A percentile compares a stretch with the other conserved stretches of the same genome.
Conservation (phyloP, 2,888 invertebrate genomes). For the Plagodis dolabraria region DNA sequence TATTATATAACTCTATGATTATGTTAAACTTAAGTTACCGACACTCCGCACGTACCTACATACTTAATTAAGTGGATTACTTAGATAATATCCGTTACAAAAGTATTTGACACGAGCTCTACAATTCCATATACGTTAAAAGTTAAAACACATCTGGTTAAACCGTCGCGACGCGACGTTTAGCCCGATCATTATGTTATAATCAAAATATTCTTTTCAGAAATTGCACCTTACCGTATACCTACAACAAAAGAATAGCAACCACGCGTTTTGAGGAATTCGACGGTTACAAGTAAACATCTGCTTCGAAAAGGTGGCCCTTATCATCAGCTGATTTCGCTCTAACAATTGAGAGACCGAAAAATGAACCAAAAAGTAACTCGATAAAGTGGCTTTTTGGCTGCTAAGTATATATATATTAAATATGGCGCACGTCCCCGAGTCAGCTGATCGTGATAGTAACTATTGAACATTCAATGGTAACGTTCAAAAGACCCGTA, state of each 20-base stretch:
- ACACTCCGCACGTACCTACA: no score
- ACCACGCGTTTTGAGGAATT: constrained; percentile 3
- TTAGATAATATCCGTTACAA: no score
- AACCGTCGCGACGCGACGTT: no score
- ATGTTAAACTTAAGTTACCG: no score
- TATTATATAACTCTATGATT: no score
- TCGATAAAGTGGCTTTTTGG: background rate
- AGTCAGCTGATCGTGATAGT: constrained; percentile 14
- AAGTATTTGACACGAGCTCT: no score
- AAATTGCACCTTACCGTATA: constrained; percentile 2
- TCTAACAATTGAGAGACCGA: background rate
- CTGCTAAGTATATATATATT: background rate
- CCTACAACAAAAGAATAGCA: background rate
- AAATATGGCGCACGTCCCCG: background rate
- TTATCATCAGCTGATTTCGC: constrained; percentile 15
- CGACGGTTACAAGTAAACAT: constrained; percentile 20
- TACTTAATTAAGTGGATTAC: no score
- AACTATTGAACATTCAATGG: background rate
- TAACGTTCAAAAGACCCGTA: background rate
- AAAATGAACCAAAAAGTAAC: background rate
- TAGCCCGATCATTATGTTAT: no score
- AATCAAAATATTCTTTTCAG: no score
- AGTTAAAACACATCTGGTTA: no score
- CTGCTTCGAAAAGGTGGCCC: constrained; percentile 15
- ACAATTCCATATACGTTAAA: no score